Base-by-base conservation (phyloP, 1,140 invertebrate genomes). In the Neuroterus valhalla region DNA sequence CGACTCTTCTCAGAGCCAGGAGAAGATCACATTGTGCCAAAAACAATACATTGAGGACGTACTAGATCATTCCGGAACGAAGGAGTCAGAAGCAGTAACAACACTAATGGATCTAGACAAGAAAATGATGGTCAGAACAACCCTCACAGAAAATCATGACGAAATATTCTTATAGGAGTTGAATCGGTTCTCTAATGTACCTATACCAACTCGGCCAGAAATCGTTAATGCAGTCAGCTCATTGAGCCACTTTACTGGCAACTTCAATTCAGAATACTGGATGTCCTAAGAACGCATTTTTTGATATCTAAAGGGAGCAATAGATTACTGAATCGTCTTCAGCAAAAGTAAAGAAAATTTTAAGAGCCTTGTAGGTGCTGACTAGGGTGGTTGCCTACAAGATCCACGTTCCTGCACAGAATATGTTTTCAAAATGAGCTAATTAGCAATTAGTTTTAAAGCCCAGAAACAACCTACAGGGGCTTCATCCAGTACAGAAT, bases 381-480 rank as follows among this genome's bases (percentile, higher is more conserved):
- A 62, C 4, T 62, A 23, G 21, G 21, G n/a, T 17, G 46, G 78
- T 71, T 43, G 81, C 78, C 48, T 67, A 67, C 31, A 77, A 21
- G 71, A 87, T 74, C 70, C 79, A 48, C 68, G 74, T 79, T 85
- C 83, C 8, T 71, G 78, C 26, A 82, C 82, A 31, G 86, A 89
- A 12, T 86, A 82, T 75, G 48, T 86, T 1, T 85, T 86, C 70
- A 50, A 68, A 87, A 67, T 12, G 85, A 66, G 84, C 89, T 71
- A 87, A 91, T 70, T 87, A 86, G 19, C 92, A 89, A 74, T 87
- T 89, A 83, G n/a, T 2, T 50, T 15, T 3, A 17, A 50, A 19
- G 48, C 48, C 11, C 48, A 17, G 17, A 52, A 52, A 87, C 89
- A 79, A 89, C 86, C 26, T 89, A 87, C 77, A 91, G 91, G 6